Evolutionary conservation across 2,797 vertebrate species (phyloP).

Genomic region (Linurgus olivaceus): DNA sequence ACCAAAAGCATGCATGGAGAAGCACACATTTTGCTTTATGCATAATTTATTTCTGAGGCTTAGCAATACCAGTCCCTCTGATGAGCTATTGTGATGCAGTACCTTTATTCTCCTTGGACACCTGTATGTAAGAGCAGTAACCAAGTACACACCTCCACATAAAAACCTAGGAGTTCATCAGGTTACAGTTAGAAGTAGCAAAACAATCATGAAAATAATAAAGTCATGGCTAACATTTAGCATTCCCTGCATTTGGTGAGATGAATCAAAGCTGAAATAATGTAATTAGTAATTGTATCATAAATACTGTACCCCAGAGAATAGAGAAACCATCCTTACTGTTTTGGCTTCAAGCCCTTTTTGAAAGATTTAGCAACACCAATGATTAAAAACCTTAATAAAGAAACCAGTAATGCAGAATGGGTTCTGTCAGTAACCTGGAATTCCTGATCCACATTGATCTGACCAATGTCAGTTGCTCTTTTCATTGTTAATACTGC

Average conservation of each 20-base stretch:
- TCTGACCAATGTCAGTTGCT: not conserved
- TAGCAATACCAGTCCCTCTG: not conserved
- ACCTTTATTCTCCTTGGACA: not conserved
- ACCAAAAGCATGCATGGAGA: not conserved
- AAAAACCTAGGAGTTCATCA: not conserved
- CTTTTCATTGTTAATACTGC: not conserved
- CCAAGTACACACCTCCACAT: not conserved
- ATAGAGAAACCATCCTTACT: not conserved
- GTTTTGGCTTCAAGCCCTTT: not conserved
- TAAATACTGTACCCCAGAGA: not conserved
- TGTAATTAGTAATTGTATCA: not conserved
- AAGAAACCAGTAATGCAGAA: not conserved
- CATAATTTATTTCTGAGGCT: slow-evolving; percentile 14
- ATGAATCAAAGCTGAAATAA: not conserved
- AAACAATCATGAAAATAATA: not conserved
- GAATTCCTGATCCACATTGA: not conserved
- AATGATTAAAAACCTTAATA: not conserved
- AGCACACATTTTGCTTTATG: not conserved
- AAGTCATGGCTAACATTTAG: not conserved
- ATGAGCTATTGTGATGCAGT: not conserved
- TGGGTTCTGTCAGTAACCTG: not conserved
- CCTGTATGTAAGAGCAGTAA: not conserved
- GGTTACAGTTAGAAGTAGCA: not conserved
- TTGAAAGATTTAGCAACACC: not conserved
- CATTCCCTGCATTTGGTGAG: not conserved